Evolutionary conservation across 2,888 invertebrate species (phyloP), one percentile per base, ranked within the genome.

Genomic region (Drosophila mimetica): DNA sequence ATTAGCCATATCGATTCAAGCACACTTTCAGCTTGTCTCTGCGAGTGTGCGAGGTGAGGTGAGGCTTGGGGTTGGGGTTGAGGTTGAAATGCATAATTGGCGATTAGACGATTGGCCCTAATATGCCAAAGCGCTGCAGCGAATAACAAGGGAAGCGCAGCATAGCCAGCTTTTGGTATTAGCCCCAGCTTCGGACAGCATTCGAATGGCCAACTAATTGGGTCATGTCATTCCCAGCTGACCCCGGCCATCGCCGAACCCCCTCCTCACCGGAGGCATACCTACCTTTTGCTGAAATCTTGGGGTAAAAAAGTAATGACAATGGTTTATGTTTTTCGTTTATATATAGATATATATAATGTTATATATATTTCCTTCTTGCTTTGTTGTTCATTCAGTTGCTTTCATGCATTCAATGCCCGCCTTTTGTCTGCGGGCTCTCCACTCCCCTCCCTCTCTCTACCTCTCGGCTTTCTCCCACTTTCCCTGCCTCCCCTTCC

Each of bases 41-140:
- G 30, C 30, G 42, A 42, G 20, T 46, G 14, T 9, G 32, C 61
- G 42, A 36, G 46, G 51, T 53, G 47, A 46, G 48, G 44, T 9
- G 39, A 39, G 14, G 28, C 22, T 57, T 25, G 50, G 25, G 41
- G 41, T 25, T 44, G 36, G 20, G 41, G 32, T 30, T 48, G 39
- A 51, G 53, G 54, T 52, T 75, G 71, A 74, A 74, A 73, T 87
- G 88, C 76, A 88, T 83, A 88, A 88, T 85, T 88, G 81, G 84
- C 81, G 88, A 88, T 85, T 85, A 88, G 81, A 80, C 86, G 77
- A 80, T 88, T 88, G 84, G 76, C 85, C 88, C 81, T 78, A 88
- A 85, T 85, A 86, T 82, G 84, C 71, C 66, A 80, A 59, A 77
- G 71, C 53, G 69, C 48, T 77, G 69, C 74, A 74, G 57, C 52